Evolutionary conservation across 2,113 vertebrate species (phyloP).

Genomic region (Sclerurus mexicanus): DNA sequence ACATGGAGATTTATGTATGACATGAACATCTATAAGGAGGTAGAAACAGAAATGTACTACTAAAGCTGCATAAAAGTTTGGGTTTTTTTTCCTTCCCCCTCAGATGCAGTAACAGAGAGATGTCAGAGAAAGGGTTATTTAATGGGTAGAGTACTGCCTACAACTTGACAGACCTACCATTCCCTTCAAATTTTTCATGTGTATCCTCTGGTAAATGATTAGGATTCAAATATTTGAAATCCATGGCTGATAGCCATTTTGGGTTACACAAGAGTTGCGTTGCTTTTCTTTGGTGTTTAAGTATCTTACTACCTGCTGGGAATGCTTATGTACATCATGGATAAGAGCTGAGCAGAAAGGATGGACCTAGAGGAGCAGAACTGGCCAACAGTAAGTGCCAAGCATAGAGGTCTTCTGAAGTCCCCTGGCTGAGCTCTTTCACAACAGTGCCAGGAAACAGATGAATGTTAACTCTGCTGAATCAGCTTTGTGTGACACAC

Average conservation of each 20-base stretch:
- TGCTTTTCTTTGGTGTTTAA: background rate
- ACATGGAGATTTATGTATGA: conserved; percentile 27
- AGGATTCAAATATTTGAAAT: background rate
- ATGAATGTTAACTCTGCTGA: background rate
- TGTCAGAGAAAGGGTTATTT: background rate
- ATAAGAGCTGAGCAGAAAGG: background rate
- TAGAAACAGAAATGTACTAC: background rate
- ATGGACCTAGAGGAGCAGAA: background rate
- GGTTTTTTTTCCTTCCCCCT: background rate
- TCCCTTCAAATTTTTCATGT: background rate
- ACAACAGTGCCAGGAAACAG: background rate
- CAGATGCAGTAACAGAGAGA: background rate
- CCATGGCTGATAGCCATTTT: background rate
- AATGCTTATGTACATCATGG: background rate
- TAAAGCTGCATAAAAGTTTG: background rate
- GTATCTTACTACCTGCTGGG: background rate
- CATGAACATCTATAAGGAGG: background rate
- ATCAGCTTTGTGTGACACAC: rapidly evolving
- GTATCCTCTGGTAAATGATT: background rate
- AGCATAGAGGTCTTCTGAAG: background rate
- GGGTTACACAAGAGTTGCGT: background rate
- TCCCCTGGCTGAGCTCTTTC: background rate
- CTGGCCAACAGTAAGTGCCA: background rate
- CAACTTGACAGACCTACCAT: background rate
- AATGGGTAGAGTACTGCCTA: background rate